phyloP scores from a whole-genome alignment of 2,888 invertebrate species.

The Megastigmus dorsalis region DNA sequence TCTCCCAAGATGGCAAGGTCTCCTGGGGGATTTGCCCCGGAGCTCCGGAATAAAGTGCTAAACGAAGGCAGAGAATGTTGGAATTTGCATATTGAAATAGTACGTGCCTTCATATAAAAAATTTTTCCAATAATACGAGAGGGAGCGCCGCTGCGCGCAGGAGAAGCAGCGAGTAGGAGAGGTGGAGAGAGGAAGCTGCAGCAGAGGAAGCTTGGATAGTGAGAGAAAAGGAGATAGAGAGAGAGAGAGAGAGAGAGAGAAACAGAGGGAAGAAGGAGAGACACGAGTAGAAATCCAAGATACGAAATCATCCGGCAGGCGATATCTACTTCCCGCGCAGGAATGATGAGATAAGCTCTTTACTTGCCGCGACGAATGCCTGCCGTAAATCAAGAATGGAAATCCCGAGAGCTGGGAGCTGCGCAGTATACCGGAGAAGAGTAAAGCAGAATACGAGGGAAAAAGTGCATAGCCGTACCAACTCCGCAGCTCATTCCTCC shows the following conservation, averaged over 20 bases:
- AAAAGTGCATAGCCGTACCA: neutral
- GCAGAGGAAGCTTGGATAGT: too few relatives aligned
- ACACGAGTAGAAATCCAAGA: slow-evolving; percentile 19
- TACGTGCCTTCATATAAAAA: slow-evolving; percentile 17
- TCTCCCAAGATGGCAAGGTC: neutral
- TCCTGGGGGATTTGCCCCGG: neutral
- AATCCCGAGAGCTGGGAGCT: too few relatives aligned
- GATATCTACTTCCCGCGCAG: slow-evolving; percentile 17
- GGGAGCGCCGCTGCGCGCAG: neutral
- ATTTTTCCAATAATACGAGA: slow-evolving; percentile 24
- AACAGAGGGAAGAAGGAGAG: neutral
- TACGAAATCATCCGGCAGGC: slow-evolving; percentile 17
- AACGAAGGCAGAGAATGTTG: slow-evolving; percentile 11
- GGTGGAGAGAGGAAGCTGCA: neutral
- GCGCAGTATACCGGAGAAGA: neutral
- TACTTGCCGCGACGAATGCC: slow-evolving; percentile 2
- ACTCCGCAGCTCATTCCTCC: neutral
- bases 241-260: neutral
- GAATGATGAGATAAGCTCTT: slow-evolving; percentile 26
- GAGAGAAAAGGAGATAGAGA: neutral
- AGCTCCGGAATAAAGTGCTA: slow-evolving; percentile 21
- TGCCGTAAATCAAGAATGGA: slow-evolving; percentile 9
- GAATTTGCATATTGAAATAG: slow-evolving; percentile 23
- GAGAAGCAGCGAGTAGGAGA: neutral
- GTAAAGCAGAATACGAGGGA: neutral